Evolutionary conservation across 37 sponge, comb jelly and placozoan species (phyloP).

Genomic region (Dysidea cf. avara): DNA sequence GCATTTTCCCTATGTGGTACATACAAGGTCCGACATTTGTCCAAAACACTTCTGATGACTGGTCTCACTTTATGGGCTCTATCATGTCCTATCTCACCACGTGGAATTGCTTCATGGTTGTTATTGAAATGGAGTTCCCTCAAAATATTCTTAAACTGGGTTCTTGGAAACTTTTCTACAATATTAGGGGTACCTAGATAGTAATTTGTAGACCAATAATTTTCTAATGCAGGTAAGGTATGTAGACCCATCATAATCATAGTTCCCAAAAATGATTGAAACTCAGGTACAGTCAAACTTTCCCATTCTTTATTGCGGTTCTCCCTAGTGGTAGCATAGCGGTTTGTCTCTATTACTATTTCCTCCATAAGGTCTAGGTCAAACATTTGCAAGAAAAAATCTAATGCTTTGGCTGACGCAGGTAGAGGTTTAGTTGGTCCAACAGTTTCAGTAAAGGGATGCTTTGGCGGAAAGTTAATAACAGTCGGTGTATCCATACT

Average conservation of each 20-base stretch:
- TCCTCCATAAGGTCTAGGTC: too few species aligned
- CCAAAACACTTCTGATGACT: background rate
- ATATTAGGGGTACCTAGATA: background rate
- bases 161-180: background rate
- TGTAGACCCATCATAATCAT: slow-evolving; percentile 15
- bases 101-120: background rate
- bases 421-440: background rate
- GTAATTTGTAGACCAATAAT: slow-evolving; percentile 24
- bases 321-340: background rate
- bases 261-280: background rate
- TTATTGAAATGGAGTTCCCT: slow-evolving; percentile 4
- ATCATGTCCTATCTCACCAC: slow-evolving; percentile 21
- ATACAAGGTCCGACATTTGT: background rate
- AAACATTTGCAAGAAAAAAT: background rate
- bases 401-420: background rate
- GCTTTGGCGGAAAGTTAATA: too few species aligned
- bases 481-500: too few species aligned
- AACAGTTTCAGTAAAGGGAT: too few species aligned
- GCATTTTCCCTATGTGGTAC: background rate
- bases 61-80: slow-evolving; percentile 11
- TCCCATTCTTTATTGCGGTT: too few species aligned
- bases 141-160: background rate
- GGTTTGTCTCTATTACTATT: slow-evolving; percentile 16
- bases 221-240: background rate
- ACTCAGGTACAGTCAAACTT: background rate